Evolutionary conservation across 2,113 vertebrate genomes (phyloP), one percentile per base, ranked within the genome.

Genomic region (Scytalopus superciliaris): DNA sequence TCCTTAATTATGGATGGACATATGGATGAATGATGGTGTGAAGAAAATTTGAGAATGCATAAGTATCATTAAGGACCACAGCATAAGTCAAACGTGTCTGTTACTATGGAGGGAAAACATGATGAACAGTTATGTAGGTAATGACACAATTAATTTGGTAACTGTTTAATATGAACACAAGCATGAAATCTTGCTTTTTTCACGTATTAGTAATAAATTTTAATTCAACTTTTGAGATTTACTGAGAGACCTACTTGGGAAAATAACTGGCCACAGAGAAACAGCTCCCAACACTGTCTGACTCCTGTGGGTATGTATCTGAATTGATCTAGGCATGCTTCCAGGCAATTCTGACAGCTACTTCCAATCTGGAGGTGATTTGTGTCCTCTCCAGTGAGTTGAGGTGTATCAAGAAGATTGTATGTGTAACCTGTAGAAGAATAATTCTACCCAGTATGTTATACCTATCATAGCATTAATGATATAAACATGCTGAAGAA

Each of bases 231-330:
- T 84, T 39, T 39, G 24, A 70, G 57, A 35, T 80, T 50, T 74
- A 69, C 21, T 3, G 8, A 25, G 44, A 25, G 28, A 44, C 19
- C 18, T 74, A 12, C 49, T 69, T 59, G 55, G 45, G 55, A 45
- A 55, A 55, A 53, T 19, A 27, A 23, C 40, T 40, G 40, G 19
- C 39, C 45, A 8, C 30, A 50, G 40, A 78, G 84, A 40, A 64
- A 1, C 2, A 35, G 22, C 55, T 86, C 33, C 11, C 44, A 30
- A 0, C 50, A 39, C n/a, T 8, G 3, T 45, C 25, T 37, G 5
- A 7, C 21, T 59, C 7, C 50, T 50, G 40, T 45, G 60, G 39
- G 21, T 31, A 7, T 28, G 0, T 18, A 4, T 70, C 77, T 84
- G 73, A 52, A 18, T 27, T 56, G 87, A 21, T 50, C 45, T 16